A percentile compares a stretch with the other conserved stretches of the same genome.
Conservation (phyloP, 1,140 invertebrate genomes). For the Trichogramma pretiosum region DNA sequence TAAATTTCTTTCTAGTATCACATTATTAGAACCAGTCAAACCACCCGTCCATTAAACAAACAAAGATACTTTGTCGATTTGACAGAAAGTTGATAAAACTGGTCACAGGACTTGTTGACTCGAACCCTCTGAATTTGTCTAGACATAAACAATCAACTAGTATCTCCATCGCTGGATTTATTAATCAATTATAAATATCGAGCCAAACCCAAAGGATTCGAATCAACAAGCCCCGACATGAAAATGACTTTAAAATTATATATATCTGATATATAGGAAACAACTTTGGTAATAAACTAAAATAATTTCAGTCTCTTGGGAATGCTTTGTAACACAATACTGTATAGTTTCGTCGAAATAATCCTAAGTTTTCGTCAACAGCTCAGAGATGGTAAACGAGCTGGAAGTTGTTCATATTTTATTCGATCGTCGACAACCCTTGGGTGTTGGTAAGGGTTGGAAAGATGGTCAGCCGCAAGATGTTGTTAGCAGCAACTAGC, state of each 20-base stretch:
- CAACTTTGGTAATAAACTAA: neutral
- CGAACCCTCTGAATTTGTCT: neutral
- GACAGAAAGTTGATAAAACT: constrained; percentile 10
- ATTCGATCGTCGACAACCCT: neutral
- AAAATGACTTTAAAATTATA: constrained; percentile 5
- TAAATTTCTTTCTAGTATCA: constrained; percentile 8
- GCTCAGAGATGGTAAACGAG: constrained; percentile 6
- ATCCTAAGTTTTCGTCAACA: neutral
- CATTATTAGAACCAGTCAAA: constrained; percentile 3
- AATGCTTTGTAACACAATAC: neutral
- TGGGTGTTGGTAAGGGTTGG: neutral
- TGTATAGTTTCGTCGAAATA: too few relatives aligned
- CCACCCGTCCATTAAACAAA: neutral
- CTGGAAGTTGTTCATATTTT: neutral
- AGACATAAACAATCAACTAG: neutral
- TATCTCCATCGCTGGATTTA: neutral
- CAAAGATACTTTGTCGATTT: neutral
- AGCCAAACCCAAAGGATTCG: neutral
- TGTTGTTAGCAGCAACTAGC: constrained; percentile 9
- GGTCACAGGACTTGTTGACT: constrained; percentile 6
- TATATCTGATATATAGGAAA: neutral
- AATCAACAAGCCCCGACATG: constrained; percentile 8
- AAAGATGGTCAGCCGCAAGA: neutral
- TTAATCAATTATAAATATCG: neutral
- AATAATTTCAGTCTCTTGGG: constrained; percentile 8